Base-by-base conservation (phyloP, 2,888 invertebrate genomes). In the Dorcus hopei region DNA sequence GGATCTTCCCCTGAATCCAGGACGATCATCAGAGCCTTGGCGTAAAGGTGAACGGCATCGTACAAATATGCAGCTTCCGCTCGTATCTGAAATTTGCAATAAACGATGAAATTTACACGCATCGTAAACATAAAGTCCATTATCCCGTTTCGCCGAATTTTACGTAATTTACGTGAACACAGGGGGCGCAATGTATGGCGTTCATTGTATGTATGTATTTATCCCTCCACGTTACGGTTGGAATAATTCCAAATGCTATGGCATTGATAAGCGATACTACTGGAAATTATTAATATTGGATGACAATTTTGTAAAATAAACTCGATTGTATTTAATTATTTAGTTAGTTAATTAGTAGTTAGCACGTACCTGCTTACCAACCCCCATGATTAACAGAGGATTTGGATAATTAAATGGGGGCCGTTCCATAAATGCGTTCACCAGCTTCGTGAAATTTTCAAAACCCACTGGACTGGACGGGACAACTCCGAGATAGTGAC, bases 31-130 rank as follows among this genome's bases (percentile, higher is more conserved):
- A 96, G 80, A 2, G 95, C 95, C 59, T 85, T 84, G 9, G 94
- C 92, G 78, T 97, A 97, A 63, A 97, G 84, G 83, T 91, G 89
- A 49, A 97, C 93, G 0, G 97, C 93, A 76, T 97, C 97, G 77
- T 96, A 96, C 23, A 94, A 84, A 83, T 95, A 95, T 39, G 93
- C 95, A 11, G 95, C 95, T 76, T 92, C 92, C 54, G 91, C 89
- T 62, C 89, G 87, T 72, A 93, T 91, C 92, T 93, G 74, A 59
- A 69, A 68, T 65, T 64, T 49, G 42, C 42, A 14, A 42, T 5
- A 42, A 42, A 42, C 3, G 42, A 42, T 14, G 42, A 42, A 33
- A 33, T 33, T 33, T 33, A 7, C 26, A 33, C 26, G 26, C 26
- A 33, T 33, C 26, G 26, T 33, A 33, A 33, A 33, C 26, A 33